Evolutionary conservation across 2,888 invertebrate species (phyloP).

Genomic region (Chrysina gloriosa): DNA sequence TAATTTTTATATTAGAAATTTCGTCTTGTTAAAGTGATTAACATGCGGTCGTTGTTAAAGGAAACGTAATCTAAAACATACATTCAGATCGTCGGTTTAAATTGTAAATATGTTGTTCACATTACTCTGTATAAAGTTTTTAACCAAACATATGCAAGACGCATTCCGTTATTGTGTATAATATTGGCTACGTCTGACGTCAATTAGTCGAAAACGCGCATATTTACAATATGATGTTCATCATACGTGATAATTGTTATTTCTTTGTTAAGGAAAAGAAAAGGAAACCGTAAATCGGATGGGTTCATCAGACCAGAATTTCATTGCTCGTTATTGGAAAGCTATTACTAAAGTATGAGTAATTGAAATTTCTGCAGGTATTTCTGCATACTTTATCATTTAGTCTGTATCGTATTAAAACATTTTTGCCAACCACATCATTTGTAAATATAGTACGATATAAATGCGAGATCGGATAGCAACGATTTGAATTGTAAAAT

Average conservation of each 20-base stretch:
- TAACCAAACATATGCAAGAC: constrained; percentile 13
- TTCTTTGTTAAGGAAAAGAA: not conserved
- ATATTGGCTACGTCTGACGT: constrained; percentile 2
- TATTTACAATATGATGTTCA: not conserved
- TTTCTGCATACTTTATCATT: not conserved
- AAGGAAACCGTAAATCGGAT: not conserved
- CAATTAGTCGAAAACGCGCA: not conserved
- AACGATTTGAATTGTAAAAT: no score
- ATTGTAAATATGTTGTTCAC: not conserved
- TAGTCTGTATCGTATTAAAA: not conserved
- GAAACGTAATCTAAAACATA: not conserved
- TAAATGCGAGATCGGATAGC: no score
- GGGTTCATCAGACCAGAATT: not conserved
- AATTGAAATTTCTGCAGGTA: not conserved
- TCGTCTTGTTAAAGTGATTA: not conserved
- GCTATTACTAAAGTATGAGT: not conserved
- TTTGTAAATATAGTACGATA: no score
- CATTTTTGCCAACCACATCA: not conserved
- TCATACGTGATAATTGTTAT: not conserved
- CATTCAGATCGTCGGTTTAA: not conserved
- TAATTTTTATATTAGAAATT: no score
- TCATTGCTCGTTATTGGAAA: not conserved
- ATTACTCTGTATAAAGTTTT: not conserved
- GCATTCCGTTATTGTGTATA: constrained; percentile 16
- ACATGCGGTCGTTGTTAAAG: not conserved